Base-by-base conservation (phyloP, 2,113 vertebrate species). In the Calyptomena viridis region DNA sequence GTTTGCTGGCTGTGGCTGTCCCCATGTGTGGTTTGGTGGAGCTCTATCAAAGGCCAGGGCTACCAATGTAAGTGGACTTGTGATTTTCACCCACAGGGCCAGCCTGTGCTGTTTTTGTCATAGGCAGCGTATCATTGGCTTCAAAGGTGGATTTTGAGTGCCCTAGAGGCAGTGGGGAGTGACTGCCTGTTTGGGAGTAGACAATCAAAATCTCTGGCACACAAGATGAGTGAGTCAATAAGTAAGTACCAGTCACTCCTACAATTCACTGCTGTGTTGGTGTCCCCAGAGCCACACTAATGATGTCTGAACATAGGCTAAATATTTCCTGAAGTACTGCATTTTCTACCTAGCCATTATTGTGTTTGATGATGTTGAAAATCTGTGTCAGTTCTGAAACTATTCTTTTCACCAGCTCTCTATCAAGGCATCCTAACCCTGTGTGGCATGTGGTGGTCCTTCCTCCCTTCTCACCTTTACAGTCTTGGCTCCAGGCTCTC, bases 221-320 rank as follows among this genome's bases (percentile, higher is more conserved):
- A 0, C 1, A 11, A 30, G 40, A 37, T 35, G 28, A 66, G 47
- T 5, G n/a, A 52, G 46, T 58, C 20, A 33, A 5, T 44, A 62
- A 19, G 23, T 23, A 80, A 39, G 6, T 39, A 6, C 11, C 46
- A 9, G 8, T 18, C 5, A 12, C 21, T 67, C 3, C 50, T 4
- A 2, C 0, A 1, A 27, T 66, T 80, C 31, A 5, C 24, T 47
- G 10, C 12, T 10, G 2, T 21, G 11, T 25, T 87, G 9, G 14
- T 87, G 52, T 3, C 14, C 31, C 27, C 18, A 31, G 33, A 86
- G 17, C 8, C 15, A 35, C 33, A 14, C 4, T 42, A 28, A 12
- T 35, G 72, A 23, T 39, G 12, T 9, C 8, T 56, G 9, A 6
- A 8, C 1, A 1, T 6, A 20, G 18, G 6, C 14, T 50, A 42